Evolutionary conservation across 2,888 invertebrate species (phyloP), one percentile per base, ranked within the genome.

Genomic region (Drosophila melanosoma): DNA sequence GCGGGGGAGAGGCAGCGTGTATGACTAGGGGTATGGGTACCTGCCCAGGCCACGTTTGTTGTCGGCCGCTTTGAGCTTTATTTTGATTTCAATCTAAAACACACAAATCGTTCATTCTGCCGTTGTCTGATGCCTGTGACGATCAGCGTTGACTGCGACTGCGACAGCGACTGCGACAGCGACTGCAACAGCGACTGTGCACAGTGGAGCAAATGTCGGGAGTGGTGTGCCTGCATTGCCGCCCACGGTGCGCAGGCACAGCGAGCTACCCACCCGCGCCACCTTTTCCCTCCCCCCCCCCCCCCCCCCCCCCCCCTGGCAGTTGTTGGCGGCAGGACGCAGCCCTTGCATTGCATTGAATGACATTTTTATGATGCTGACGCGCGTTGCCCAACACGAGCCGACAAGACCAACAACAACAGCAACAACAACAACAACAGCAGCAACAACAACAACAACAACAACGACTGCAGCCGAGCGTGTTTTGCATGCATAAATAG

Each of bases 41-140:
- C 78, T 79, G 78, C 58, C 45, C 81, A 72, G 72, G 62, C 57
- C 65, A 52, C 74, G 63, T 57, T 45, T 29, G 56, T 69, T 79
- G 79, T 73, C 89, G 89, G 85, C 64, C 32, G 71, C 81, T 85
- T 85, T 89, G 87, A 85, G 87, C 85, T 89, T 87, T 83, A 83
- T 82, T 87, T 90, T 89, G 87, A 87, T 87, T 90, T 87, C 89
- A 88, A 87, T 87, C 87, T 87, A 87, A 90, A 87, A 87, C 82
- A 83, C 90, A 87, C 87, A 87, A 87, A 87, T 90, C 87, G 87
- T 87, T 87, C 87, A 90, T 87, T 82, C 89, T 65, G 78, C 70
- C 66, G 70, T 64, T 74, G 62, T 65, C 72, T 58, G 69, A 33
- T 63, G 75, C 76, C 73, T 77, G 69, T 76, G 79, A 77, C 65